Conservation (phyloP, 2,888 invertebrate species). For the Meteorus colon region DNA sequence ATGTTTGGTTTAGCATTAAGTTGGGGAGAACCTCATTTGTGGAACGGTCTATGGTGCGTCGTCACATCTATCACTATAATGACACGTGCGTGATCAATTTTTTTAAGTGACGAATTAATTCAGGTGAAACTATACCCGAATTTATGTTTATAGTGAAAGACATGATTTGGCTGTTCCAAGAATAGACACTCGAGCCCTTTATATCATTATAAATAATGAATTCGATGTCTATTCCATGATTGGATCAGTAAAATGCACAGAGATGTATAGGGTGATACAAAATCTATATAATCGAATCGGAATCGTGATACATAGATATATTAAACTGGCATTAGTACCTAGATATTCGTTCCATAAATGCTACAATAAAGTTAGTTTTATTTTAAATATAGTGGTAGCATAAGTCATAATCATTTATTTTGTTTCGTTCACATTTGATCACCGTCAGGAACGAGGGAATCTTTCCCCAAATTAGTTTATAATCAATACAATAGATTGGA, state of each 20-base stretch:
- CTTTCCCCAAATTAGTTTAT: not conserved
- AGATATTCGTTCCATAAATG: constrained; percentile 54
- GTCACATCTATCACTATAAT: constrained; percentile 53
- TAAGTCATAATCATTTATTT: constrained; percentile 5
- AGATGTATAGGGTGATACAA: constrained; percentile 64
- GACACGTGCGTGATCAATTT: constrained; percentile 61
- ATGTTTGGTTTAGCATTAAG: constrained; percentile 36
- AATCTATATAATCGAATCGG: constrained; percentile 66
- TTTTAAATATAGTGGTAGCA: constrained; percentile 46
- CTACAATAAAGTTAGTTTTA: constrained; percentile 55
- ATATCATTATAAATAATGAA: not conserved
- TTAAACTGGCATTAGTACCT: constrained; percentile 62
- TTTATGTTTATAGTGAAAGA: constrained; percentile 25
- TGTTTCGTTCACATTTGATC: not conserved
- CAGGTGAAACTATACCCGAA: not conserved
- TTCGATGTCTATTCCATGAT: not conserved
- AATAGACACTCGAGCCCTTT: constrained; percentile 9
- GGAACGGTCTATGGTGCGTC: constrained; percentile 47
- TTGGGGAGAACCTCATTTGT: constrained; percentile 29
- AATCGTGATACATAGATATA: constrained; percentile 66
- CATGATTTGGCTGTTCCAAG: constrained; percentile 19
- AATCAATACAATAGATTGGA: not conserved
- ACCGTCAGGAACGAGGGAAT: not conserved
- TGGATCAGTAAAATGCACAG: constrained; percentile 58
- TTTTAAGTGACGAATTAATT: not conserved